Evolutionary conservation across 2,113 vertebrate species (phyloP), one percentile per base, ranked within the genome.

Genomic region (Hypomesus transpacificus): DNA sequence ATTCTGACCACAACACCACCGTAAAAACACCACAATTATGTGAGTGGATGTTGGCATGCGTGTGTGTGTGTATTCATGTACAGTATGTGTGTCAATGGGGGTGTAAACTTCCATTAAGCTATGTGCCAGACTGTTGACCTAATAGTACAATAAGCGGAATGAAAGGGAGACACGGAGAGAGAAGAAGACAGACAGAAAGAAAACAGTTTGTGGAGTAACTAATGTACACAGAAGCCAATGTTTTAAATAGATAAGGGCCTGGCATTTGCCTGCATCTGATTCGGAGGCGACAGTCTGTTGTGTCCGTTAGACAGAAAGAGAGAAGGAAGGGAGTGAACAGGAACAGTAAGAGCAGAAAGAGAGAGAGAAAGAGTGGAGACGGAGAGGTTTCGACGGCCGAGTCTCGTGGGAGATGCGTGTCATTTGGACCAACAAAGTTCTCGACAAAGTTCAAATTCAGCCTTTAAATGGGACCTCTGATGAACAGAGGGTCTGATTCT

Each of bases 201-300:
- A 20, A 54, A 70, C n/a, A n/a, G 6, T 65, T 31, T 65, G 61
- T 57, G 56, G 16, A 52, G 46, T 63, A 24, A 34, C 75, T 34
- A 14, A 51, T 67, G 66, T 81, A 73, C 46, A 81, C 56, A 78
- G 56, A 66, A 26, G 66, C 24, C 68, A 13, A 57, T 66, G 69
- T 71, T 81, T 75, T 69, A 68, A 75, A 75, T 69, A 80, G 75
- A 80, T 77, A 72, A 78, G 66, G 22, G n/a, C 7, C 39, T 1
- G 3, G 18, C 59, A 75, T 78, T 81, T 74, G 69, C 68, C 72
- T 72, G 66, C 69, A 72, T 66, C 73, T 79, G 69, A 65, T 65
- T 66, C 69, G 66, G 59, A 31, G 13, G 51, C 68, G 28, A n/a
- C 50, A 22, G 22, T 8, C 50, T 56, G 20, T 14, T 52, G 52